Base-by-base conservation (phyloP, 2,888 invertebrate species). In the Leptinotarsa haldemani region DNA sequence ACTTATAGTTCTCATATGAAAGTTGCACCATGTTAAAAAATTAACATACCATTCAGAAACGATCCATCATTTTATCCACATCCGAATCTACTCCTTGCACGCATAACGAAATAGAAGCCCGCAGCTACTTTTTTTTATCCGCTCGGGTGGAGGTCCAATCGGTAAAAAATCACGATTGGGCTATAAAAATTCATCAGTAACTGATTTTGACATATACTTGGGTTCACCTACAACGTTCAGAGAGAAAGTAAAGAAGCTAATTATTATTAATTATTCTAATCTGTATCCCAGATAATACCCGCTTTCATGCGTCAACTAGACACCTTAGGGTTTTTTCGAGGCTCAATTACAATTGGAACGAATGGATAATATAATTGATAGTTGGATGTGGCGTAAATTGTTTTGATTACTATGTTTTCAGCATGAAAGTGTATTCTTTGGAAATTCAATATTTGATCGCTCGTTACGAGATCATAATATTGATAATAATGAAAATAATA, bases 231-330 rank as follows among this genome's bases (percentile, higher is more conserved):
- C 65, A 65, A 65, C 65, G 47, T 65, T 65, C 65, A 47, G 48
- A 65, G 65, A 65, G 65, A 65, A 65, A 65, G 65, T 48, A 65
- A 65, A 65, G 40, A 22, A 65, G 65, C 65, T 65, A 47, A 48
- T 65, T 65, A 65, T 48, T 48, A 65, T 48, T 65, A 48, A 65
- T 65, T 65, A 65, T 65, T 65, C 65, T 22, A 65, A 56, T 56
- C 56, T 20, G 4, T 56, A 47, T 20, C 65, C 18, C 13, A 20
- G 47, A 65, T 56, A 65, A 47, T 65, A 48, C 48, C 46, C 46
- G 47, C 65, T 65, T 65, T 65, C 65, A n/a, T 40, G 47, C 65
- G 46, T 65, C 65, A 65, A 65, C 46, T 65, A 48, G 65, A 9
- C 65, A 46, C 65, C 65, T 65, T 7, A 65, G 65, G 65, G 48